These are phyloP conservation scores for Erpobdella octoculata DNA, from an alignment of 2,888 invertebrate species.

Conservation along the genomic window DNA sequence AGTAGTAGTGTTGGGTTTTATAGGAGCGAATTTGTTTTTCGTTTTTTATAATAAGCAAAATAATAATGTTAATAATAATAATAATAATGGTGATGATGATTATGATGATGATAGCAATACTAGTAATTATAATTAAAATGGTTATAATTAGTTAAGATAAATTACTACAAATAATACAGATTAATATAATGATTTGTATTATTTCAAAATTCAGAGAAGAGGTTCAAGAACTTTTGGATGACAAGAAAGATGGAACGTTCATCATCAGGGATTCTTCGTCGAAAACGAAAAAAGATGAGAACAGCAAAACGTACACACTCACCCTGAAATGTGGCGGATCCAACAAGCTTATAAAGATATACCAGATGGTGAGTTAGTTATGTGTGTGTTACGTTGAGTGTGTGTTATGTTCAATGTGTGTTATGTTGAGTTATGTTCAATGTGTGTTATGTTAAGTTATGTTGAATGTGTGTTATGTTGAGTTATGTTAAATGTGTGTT, in stretches of 20 bases:
- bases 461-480: no score
- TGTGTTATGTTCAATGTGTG: neutral
- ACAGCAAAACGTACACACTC: slow-evolving; percentile 73
- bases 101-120: no score
- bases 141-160: no score
- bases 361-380: slow-evolving; percentile 57
- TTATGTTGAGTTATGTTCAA: no score
- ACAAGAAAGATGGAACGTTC: slow-evolving; percentile 89
- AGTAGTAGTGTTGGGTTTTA: no score
- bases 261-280: slow-evolving; percentile 92
- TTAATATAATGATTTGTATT: neutral
- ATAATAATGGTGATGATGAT: no score
- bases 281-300: slow-evolving; percentile 63
- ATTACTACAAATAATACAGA: neutral
- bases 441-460: no score
- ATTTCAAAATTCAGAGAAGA: slow-evolving; percentile 62
- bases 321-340: slow-evolving; percentile 83
- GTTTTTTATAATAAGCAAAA: no score
- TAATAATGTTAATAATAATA: no score
- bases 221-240: slow-evolving; percentile 79
- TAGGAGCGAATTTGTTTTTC: no score
- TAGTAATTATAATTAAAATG: neutral
- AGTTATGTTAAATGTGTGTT: no score
- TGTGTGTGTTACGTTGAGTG: neutral
- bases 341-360: slow-evolving; percentile 91